Conservation (phyloP, 2,888 invertebrate genomes). For the Nemoura dubitans region DNA sequence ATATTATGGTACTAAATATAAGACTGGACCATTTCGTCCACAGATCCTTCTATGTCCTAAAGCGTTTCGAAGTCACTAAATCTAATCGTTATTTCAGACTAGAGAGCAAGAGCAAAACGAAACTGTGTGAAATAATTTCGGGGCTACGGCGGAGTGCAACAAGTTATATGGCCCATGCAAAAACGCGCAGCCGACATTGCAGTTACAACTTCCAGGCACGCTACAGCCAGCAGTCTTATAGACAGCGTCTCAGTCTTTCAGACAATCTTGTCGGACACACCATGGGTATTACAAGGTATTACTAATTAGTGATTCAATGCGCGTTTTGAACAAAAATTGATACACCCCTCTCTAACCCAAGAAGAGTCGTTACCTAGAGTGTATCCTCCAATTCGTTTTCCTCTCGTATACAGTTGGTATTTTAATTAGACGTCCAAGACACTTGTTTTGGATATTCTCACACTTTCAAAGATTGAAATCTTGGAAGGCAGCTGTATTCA, state of each 20-base stretch:
- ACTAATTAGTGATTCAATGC: slow-evolving; percentile 19
- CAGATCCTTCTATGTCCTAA: too few species aligned
- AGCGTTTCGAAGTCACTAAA: too few species aligned
- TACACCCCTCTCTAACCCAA: neutral
- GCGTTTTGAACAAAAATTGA: slow-evolving; percentile 24
- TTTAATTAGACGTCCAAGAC: neutral
- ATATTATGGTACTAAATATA: too few species aligned
- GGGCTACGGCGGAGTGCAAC: neutral
- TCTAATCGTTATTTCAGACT: neutral
- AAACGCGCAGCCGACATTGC: neutral
- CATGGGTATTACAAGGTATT: neutral
- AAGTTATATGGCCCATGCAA: neutral
- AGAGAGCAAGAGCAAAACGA: neutral
- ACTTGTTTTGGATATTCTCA: slow-evolving; percentile 12
- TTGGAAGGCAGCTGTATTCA: neutral
- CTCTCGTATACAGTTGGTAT: neutral
- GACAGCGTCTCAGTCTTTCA: neutral
- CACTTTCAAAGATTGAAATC: neutral
- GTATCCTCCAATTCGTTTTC: neutral
- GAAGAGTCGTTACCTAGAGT: neutral
- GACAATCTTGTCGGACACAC: neutral
- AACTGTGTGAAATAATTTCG: neutral
- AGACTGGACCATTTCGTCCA: too few species aligned
- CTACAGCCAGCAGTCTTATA: neutral
- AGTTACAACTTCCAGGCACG: neutral